Evolutionary conservation across 1,140 invertebrate genomes (phyloP), one percentile per base, ranked within the genome.

Genomic region (Mesaphorura yosii): DNA sequence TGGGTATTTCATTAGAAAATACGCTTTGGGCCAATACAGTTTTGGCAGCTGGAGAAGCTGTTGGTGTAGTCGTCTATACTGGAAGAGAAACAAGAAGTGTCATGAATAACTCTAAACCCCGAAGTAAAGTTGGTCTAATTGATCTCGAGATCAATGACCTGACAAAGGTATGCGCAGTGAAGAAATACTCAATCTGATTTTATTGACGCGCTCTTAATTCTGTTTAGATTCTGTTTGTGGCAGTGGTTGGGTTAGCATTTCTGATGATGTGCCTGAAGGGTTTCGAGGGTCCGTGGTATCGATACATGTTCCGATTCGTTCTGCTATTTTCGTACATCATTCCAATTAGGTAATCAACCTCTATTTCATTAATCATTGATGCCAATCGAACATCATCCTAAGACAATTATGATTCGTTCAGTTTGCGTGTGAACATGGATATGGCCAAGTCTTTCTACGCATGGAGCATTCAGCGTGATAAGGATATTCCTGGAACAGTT

Each of bases 261-360:
- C 82, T 97, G 4, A 92, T 99, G 85, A 95, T 98, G 75, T 81
- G 81, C 56, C 71, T 97, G 25, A 96, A 97, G 76, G 88, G 88
- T 23, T 98, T 96, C 69, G 82, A 77, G 55, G 93, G 92, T 0
- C 88, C 88, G 1, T 99, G 96, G 96, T 96, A 93, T 68, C 72
- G 84, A 58, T 98, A 98, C 68, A 80, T 95, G 73, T 95, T 98
- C 71, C 76, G 95, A 65, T 99, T 98, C 68, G 81, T 98, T 49
- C 75, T 98, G 7, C 77, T 99, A 1, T 98, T 99, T 72, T 98
- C 94, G 0, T 98, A 98, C 71, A 98, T 99, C 53, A 98, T 99
- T 67, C 95, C 95, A 15, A 94, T 99, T 57, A 90, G 85, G 82
- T 86, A 64, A 77, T 49, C 56, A 41, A 12, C 19, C 15, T 44